Percentiles rank a stretch among this genome's conserved stretches.
Evolutionary conservation across 2,888 invertebrate genomes (phyloP).

Genomic region (Rhagonycha lutea): DNA sequence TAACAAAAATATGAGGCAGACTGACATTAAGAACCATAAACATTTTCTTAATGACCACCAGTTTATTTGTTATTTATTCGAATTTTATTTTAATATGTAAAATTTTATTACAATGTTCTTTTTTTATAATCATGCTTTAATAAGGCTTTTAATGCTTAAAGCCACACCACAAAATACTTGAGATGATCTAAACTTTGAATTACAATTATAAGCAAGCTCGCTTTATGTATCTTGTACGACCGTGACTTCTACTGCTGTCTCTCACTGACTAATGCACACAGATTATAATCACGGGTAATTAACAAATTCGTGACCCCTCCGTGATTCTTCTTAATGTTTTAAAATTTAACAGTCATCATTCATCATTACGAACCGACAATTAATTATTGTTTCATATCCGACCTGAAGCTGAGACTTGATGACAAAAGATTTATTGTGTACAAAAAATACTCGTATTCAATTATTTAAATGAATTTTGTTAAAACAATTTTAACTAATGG

Average conservation of each 20-base stretch:
- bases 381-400: conserved; percentile 52
- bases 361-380: conserved; percentile 54
- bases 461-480: conserved; percentile 24
- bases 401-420: conserved; percentile 44
- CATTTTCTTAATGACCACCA: conserved; percentile 56
- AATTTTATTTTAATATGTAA: conserved; percentile 59
- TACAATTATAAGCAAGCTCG: conserved; percentile 25
- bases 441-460: conserved; percentile 54
- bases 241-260: conserved; percentile 35
- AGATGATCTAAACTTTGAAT: conserved; percentile 35
- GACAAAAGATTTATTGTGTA: conserved; percentile 56
- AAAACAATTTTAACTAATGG: not conserved
- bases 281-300: conserved; percentile 54
- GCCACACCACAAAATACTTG: conserved; percentile 51
- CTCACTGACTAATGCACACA: conserved; percentile 40
- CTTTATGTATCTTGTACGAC: conserved; percentile 21
- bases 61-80: conserved; percentile 57
- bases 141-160: conserved; percentile 54
- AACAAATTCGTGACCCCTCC: conserved; percentile 55
- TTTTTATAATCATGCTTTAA: conserved; percentile 55
- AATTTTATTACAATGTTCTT: conserved; percentile 58
- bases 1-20: conserved; percentile 56
- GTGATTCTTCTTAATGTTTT: conserved; percentile 50
- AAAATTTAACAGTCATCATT: conserved; percentile 54
- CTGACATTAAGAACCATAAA: conserved; percentile 56